Conservation (phyloP, 2,797 vertebrate species). For the Labeo calbasu region DNA sequence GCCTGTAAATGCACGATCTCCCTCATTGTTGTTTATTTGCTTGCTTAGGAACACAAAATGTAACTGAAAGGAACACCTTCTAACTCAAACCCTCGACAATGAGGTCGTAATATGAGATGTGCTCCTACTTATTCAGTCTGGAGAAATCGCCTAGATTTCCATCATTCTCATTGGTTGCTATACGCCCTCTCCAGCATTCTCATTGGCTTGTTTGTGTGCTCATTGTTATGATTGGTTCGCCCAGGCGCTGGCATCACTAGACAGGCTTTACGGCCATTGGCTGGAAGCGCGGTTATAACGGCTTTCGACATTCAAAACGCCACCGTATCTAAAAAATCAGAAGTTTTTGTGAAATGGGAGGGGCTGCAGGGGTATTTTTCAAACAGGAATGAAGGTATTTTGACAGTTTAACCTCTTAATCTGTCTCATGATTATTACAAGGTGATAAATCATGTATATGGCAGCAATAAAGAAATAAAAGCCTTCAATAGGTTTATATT, state of each 20-base stretch:
- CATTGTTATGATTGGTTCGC: constrained; percentile 15
- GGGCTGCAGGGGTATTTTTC: background rate
- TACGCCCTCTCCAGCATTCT: constrained; percentile 9
- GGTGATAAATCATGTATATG: background rate
- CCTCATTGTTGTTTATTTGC: constrained; percentile 68
- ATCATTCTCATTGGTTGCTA: constrained; percentile 45
- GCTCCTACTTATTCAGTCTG: constrained; percentile 52
- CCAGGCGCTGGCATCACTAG: background rate
- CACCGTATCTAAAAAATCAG: background rate
- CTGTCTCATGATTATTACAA: background rate
- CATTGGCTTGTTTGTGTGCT: constrained; percentile 16
- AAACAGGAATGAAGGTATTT: background rate
- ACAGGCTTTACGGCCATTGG: constrained; percentile 27
- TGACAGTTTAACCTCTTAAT: background rate
- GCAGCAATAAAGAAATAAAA: background rate
- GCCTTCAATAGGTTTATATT: background rate
- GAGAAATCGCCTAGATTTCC: constrained; percentile 19
- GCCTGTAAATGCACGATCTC: constrained; percentile 84
- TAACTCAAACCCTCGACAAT: constrained; percentile 21
- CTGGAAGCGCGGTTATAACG: constrained; percentile 19
- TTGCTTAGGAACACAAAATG: background rate
- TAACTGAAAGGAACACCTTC: background rate
- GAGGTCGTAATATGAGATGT: background rate
- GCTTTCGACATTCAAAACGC: constrained; percentile 2
- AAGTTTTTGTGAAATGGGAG: background rate